phyloP scores from a whole-genome alignment of 2,113 vertebrate genomes.

The Lichenostomus cassidix region DNA sequence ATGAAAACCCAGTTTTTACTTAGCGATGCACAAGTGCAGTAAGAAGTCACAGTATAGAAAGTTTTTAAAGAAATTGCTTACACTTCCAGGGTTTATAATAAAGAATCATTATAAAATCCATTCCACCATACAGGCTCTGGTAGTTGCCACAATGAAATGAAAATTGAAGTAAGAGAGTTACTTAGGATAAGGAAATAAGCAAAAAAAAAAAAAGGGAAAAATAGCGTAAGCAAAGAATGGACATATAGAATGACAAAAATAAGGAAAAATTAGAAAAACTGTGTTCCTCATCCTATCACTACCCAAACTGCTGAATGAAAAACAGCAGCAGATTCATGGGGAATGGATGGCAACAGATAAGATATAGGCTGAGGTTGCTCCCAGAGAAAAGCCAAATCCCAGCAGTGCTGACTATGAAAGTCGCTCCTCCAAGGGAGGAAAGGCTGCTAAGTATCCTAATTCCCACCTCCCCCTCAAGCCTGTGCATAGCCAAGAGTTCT shows the following conservation, averaged over 20 bases:
- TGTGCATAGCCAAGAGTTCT: neutral
- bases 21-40: neutral
- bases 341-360: neutral
- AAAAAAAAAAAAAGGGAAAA: neutral
- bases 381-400: neutral
- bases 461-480: neutral
- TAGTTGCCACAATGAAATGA: neutral
- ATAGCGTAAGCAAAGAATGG: neutral
- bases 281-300: neutral
- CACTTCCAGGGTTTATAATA: neutral
- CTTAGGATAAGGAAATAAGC: neutral
- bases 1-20: neutral
- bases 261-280: neutral
- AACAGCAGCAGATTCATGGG: neutral
- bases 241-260: neutral
- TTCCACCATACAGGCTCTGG: neutral
- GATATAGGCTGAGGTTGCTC: neutral
- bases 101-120: neutral
- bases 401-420: neutral
- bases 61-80: neutral
- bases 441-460: neutral
- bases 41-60: neutral
- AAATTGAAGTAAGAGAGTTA: neutral
- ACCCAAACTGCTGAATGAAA: neutral
- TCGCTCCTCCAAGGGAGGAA: neutral